Conservation (phyloP, 2,888 invertebrate genomes). For the Branchipolynoe longqiensis region DNA sequence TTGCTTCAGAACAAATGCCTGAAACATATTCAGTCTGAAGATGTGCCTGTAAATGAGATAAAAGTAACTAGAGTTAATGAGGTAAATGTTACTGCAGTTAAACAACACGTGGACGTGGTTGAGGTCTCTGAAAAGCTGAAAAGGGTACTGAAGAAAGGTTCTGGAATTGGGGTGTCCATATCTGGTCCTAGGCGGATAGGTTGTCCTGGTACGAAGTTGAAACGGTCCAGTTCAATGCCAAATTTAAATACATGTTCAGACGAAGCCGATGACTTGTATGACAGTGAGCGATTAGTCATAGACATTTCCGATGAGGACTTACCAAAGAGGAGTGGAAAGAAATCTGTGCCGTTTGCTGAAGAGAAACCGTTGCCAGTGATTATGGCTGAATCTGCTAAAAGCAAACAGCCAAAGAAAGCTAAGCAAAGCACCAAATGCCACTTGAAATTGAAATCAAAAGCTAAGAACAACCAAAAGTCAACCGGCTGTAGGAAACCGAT, state of each 20-base stretch:
- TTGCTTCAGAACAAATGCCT: no score
- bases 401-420: background rate
- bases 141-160: no score
- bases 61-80: no score
- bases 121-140: no score
- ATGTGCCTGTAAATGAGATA: no score
- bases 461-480: background rate
- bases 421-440: background rate
- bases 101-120: no score
- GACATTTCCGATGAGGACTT: conserved; percentile 2
- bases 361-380: no score
- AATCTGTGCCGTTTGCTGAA: background rate
- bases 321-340: background rate
- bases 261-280: background rate
- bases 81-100: no score
- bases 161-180: no score
- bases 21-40: no score
- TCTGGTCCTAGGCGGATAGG: no score
- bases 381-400: no score
- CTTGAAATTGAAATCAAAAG: conserved; percentile 26
- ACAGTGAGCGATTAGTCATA: conserved; percentile 19
- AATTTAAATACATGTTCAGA: conserved; percentile 7
- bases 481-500: background rate
- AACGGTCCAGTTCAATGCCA: conserved; percentile 6
- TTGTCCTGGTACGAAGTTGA: background rate